Base-by-base conservation (phyloP, 2,113 vertebrate species). In the Phaethornis superciliosus region DNA sequence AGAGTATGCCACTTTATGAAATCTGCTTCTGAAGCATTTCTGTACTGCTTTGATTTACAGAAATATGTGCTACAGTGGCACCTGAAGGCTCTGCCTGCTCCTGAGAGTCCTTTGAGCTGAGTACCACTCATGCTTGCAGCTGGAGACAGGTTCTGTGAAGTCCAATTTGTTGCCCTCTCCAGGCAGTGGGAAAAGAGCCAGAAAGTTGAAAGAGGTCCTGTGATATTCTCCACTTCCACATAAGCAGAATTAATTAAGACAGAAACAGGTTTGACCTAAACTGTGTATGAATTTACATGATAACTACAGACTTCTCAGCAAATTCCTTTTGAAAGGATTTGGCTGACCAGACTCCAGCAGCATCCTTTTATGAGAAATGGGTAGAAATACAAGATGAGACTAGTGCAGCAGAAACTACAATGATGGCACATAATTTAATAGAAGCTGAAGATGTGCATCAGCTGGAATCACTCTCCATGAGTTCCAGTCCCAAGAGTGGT, bases 261-360 rank as follows among this genome's bases (percentile, higher is more conserved):
- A 62, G 33, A 83, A 85, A 83, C 5, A 63, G 27, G n/a, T 17
- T 69, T 85, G 46, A 91, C 44, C 33, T 59, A 63, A 91, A 75
- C 7, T 75, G 47, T 40, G 4, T 56, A 60, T 20, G 62, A 84
- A 91, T 78, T 81, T 80, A 70, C 49, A 46, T 44, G 21, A 7
- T 51, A 67, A 77, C 32, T 59, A 37, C 6, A 60, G 65, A 51
- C 65, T 64, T 49, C 24, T 72, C 56, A 62, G 85, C 65, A 75
- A 64, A 91, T 56, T 72, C 42, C 14, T 92, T 92, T 79, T 47
- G 60, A 81, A 88, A 77, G 67, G 23, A 78, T 60, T 76, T 63
- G 54, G 59, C 60, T 95, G 86, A 70, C 74, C 49, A 35, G 47
- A 63, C 16, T 77, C 52, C 85, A 82, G 46, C 60, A 91, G 42